phyloP scores from a whole-genome alignment of 2,113 vertebrate species.

The Noturus placidus region DNA sequence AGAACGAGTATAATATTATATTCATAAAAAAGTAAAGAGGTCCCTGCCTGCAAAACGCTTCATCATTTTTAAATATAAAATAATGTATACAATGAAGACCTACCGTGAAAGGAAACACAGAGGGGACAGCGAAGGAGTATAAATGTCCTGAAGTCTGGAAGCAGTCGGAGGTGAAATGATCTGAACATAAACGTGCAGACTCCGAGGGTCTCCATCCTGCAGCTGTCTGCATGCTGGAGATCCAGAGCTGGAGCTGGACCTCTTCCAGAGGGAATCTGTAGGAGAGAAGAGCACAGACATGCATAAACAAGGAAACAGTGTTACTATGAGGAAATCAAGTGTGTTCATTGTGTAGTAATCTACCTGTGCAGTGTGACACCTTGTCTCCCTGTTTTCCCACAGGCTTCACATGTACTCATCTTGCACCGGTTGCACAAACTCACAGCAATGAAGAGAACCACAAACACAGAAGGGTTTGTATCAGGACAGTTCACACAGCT shows the following conservation, averaged over 20 bases:
- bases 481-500: neutral
- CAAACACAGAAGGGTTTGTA: neutral
- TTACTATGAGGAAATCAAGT: neutral
- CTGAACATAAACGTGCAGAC: neutral
- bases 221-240: neutral
- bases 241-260: slow-evolving; percentile 7
- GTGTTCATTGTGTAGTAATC: neutral
- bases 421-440: neutral
- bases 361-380: slow-evolving; percentile 38
- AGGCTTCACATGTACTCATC: slow-evolving; percentile 38
- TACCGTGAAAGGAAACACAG: neutral
- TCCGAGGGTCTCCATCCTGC: slow-evolving; percentile 6
- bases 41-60: neutral
- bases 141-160: neutral
- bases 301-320: neutral
- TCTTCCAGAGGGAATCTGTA: neutral
- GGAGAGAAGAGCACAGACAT: neutral
- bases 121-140: neutral
- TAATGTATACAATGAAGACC: neutral
- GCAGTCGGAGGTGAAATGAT: neutral
- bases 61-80: neutral
- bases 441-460: neutral
- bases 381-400: neutral
- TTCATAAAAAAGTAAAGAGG: neutral
- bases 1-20: neutral